Conservation (phyloP, 2,113 vertebrate species). For the Diphyllodes magnificus region DNA sequence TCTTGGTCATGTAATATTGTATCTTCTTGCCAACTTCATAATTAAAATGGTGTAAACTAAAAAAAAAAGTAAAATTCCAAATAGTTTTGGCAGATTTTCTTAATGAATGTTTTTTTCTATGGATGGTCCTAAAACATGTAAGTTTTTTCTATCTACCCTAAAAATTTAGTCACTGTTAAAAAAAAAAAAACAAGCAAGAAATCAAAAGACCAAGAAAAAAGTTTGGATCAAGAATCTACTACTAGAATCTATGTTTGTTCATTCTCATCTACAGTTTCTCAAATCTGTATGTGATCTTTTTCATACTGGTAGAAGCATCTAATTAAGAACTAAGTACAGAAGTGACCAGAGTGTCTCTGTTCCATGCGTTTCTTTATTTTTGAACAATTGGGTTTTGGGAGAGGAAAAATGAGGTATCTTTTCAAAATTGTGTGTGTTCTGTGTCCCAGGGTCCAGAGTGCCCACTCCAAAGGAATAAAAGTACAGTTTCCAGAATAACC, state of each 20-base stretch:
- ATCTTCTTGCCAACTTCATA: not conserved
- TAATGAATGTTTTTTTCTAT: not conserved
- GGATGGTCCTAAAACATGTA: not conserved
- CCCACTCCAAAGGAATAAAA: not conserved
- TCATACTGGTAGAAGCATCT: not conserved
- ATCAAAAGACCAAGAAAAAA: not conserved
- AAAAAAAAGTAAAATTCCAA: not conserved
- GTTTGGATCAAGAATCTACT: not conserved
- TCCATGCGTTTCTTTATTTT: not conserved
- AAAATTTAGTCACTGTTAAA: not conserved
- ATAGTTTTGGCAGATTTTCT: not conserved
- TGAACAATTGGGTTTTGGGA: not conserved
- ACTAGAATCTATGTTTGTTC: not conserved
- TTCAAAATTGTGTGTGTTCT: not conserved
- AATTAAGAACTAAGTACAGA: not conserved
- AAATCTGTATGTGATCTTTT: not conserved
- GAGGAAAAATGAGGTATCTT: fast-evolving
- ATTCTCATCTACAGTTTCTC: not conserved
- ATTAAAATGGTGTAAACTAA: not conserved
- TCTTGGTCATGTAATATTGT: not conserved
- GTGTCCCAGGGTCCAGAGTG: not conserved
- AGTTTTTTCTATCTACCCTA: not conserved
- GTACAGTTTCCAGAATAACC: not conserved
- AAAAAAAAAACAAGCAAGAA: no score
- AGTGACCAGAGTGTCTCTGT: not conserved